Percentiles rank a stretch among this genome's conserved stretches.
Conservation (phyloP, 2,888 invertebrate species). For the Chaitophorus viminalis region DNA sequence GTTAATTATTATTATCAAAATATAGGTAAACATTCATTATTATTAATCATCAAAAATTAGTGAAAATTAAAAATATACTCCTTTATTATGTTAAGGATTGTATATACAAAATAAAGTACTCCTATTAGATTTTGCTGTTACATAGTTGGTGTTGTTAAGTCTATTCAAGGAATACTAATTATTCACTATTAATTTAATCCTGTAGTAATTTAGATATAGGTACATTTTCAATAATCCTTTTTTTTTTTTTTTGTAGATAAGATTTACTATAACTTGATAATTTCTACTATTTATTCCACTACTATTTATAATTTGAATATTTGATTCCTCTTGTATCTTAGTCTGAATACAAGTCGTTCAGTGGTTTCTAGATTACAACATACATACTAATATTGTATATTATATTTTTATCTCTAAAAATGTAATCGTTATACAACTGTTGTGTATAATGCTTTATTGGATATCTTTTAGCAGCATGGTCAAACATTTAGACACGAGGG, state of each 20-base stretch:
- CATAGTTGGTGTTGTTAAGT: constrained; percentile 16
- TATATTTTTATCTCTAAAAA: constrained; percentile 17
- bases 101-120: constrained; percentile 1
- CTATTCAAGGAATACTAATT: neutral
- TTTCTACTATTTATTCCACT: neutral
- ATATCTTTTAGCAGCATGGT: constrained; percentile 61
- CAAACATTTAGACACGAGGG: constrained; percentile 60
- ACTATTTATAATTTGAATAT: constrained; percentile 15
- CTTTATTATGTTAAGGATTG: constrained; percentile 7
- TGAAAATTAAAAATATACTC: neutral
- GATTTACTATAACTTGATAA: constrained; percentile 9
- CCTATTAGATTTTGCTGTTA: constrained; percentile 10
- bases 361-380: constrained; percentile 10
- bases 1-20: neutral
- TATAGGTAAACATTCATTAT: neutral
- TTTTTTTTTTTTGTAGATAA: constrained; percentile 14
- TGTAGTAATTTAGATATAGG: constrained; percentile 29
- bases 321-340: constrained; percentile 3
- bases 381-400: constrained; percentile 22
- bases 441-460: constrained; percentile 60
- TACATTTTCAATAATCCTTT: constrained; percentile 33
- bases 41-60: neutral
- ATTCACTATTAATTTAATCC: constrained; percentile 18
- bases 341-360: neutral
- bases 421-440: constrained; percentile 38